Evolutionary conservation across 2,113 vertebrate species (phyloP).

Genomic region (Porphyrio hochstetteri): DNA sequence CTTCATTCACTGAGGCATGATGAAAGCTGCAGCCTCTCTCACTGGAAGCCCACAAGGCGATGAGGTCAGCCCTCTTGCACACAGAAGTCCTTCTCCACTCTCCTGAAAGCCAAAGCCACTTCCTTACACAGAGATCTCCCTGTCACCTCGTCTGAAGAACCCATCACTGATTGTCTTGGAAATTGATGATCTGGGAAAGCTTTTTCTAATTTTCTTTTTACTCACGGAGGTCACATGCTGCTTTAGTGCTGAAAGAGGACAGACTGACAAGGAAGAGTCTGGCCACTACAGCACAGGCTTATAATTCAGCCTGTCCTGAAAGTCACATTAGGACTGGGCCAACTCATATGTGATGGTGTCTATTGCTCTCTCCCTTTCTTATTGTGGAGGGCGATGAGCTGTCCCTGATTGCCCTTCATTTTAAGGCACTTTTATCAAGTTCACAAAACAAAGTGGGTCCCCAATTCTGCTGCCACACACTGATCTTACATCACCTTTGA

Average conservation of each 20-base stretch:
- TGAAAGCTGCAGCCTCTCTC: background rate
- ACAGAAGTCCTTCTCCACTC: background rate
- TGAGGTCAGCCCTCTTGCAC: background rate
- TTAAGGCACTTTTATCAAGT: background rate
- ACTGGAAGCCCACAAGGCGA: background rate
- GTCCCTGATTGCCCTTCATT: background rate
- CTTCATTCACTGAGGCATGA: background rate
- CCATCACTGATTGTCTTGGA: background rate
- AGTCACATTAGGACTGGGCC: background rate
- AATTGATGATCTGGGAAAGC: background rate
- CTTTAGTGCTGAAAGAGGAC: background rate
- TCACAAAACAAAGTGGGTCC: background rate
- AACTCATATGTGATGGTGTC: fast-evolving
- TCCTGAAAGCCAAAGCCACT: background rate
- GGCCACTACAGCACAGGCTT: fast-evolving
- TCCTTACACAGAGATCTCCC: background rate
- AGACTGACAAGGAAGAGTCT: background rate
- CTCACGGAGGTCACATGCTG: background rate
- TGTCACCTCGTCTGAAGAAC: background rate
- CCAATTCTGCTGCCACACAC: background rate
- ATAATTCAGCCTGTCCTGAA: background rate
- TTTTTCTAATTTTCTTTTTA: background rate
- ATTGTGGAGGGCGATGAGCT: background rate
- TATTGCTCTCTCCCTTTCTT: background rate
- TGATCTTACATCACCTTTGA: background rate